Conservation (phyloP, 2,797 vertebrate genomes). For the Catostomus latipinnis region DNA sequence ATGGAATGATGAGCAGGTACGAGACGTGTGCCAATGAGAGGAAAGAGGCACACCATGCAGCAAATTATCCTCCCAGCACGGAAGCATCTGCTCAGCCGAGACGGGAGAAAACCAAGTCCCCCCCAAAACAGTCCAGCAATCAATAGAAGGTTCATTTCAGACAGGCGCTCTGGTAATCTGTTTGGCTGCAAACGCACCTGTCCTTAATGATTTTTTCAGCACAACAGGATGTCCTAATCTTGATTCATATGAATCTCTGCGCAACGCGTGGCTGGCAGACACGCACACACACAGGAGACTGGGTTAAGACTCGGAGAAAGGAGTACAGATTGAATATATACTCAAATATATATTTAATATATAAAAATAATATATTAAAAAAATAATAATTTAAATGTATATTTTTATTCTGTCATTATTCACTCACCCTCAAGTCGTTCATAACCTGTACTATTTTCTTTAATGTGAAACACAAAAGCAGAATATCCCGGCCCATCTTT, state of each 20-base stretch:
- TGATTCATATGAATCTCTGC: conserved; percentile 40
- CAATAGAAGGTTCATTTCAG: conserved; percentile 81
- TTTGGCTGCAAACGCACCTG: conserved; percentile 64
- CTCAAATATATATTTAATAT: no score
- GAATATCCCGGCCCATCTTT: no score
- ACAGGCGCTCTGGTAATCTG: conserved; percentile 73
- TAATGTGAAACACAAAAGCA: no score
- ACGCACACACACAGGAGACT: not conserved
- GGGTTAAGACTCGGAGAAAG: not conserved
- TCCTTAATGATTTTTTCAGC: conserved; percentile 46
- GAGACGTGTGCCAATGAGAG: conserved; percentile 29
- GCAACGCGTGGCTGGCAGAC: not conserved
- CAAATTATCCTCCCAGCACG: conserved; percentile 49
- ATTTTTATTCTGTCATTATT: no score
- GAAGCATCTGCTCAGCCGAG: conserved; percentile 46
- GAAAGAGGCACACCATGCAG: conserved; percentile 32
- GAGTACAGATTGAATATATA: not conserved
- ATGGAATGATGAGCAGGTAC: conserved; percentile 25
- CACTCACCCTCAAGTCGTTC: no score
- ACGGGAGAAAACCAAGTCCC: conserved; percentile 41
- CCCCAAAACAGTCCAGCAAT: conserved; percentile 57
- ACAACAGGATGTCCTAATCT: conserved; percentile 47
- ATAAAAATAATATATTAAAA: no score
- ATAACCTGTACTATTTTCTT: no score
- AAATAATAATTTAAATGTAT: no score